Evolutionary conservation across 1,140 invertebrate genomes (phyloP).

Genomic region (Triops cancriformis): DNA sequence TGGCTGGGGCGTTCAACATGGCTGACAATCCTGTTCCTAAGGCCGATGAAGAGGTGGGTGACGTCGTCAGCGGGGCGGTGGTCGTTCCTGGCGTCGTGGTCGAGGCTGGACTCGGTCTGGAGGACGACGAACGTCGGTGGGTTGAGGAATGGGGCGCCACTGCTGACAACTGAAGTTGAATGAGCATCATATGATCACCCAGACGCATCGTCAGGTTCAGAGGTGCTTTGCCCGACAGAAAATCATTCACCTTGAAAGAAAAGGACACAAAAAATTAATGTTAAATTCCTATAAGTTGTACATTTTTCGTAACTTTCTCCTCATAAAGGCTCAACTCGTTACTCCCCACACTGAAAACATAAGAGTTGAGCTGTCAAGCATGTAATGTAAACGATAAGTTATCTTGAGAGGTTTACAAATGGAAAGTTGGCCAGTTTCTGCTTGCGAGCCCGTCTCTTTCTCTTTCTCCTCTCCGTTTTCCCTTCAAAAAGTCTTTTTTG

Average conservation of each 20-base stretch:
- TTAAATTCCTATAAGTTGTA: too few species aligned
- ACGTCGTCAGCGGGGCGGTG: slow-evolving; percentile 7
- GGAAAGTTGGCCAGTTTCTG: too few species aligned
- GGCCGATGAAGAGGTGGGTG: slow-evolving; percentile 17
- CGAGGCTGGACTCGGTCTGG: slow-evolving; percentile 18
- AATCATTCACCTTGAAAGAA: slow-evolving; percentile 70
- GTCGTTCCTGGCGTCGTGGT: not conserved
- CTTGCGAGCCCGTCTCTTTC: too few species aligned
- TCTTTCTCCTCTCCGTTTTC: too few species aligned
- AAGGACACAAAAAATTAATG: not conserved
- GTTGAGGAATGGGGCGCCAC: slow-evolving; percentile 27
- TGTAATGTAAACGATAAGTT: too few species aligned
- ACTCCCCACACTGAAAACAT: too few species aligned
- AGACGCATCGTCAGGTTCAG: slow-evolving; percentile 87
- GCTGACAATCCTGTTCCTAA: slow-evolving; percentile 24
- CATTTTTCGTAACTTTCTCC: too few species aligned
- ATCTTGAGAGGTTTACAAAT: too few species aligned
- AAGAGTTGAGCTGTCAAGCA: too few species aligned
- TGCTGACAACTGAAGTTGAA: slow-evolving; percentile 76
- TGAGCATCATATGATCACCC: slow-evolving; percentile 94
- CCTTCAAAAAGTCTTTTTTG: not conserved
- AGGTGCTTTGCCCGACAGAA: slow-evolving; percentile 84
- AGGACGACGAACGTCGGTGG: slow-evolving; percentile 28
- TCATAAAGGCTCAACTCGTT: too few species aligned
- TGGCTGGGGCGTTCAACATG: slow-evolving; percentile 25